Evolutionary conservation across 2,888 invertebrate species (phyloP), one percentile per base, ranked within the genome.

Genomic region (Tetranychus truncatus): DNA sequence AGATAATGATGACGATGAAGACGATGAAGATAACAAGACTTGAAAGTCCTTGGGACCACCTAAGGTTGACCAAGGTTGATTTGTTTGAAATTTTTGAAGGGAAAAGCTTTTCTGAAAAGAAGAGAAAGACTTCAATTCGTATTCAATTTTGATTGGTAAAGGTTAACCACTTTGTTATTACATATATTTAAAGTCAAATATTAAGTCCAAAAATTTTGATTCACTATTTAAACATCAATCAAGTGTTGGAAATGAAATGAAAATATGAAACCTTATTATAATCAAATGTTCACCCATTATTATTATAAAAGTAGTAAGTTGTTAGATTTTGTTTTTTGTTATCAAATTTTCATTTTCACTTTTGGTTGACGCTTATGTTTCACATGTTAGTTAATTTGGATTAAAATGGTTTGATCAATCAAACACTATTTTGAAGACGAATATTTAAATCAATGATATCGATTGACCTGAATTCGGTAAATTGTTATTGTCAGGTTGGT

Each of bases 21-120:
- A 55, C 15, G 55, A 55, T 55, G 55, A 55, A 55, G 34, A 34
- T 34, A 34, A 34, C 34, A 34, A 55, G 55, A 55, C 55, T 46
- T 55, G 55, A 55, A 55, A 55, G 55, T 55, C 55, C 55, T 55
- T 55, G 55, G 55, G 55, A 55, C 55, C 55, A 55, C 55, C 55
- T 55, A 55, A 55, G 55, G 55, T 15, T 55, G 55, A 55, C 55
- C 55, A 55, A 55, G 55, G 55, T 55, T 55, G 55, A 55, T 55
- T 55, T 55, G 2, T 55, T 55, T 55, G 15, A 55, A 8, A 55
- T 55, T 15, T 55, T 55, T 9, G 15, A 15, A 34, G 34, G 34
- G 34, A 34, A 34, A 34, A 34, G 34, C 34, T 34, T 34, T 34
- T 34, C 34, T 34, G 3, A 34, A 34, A 34, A 34, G 34, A 34